Evolutionary conservation across 2,797 vertebrate genomes (phyloP), one percentile per base, ranked within the genome.

Genomic region (Myotis pilosus): DNA sequence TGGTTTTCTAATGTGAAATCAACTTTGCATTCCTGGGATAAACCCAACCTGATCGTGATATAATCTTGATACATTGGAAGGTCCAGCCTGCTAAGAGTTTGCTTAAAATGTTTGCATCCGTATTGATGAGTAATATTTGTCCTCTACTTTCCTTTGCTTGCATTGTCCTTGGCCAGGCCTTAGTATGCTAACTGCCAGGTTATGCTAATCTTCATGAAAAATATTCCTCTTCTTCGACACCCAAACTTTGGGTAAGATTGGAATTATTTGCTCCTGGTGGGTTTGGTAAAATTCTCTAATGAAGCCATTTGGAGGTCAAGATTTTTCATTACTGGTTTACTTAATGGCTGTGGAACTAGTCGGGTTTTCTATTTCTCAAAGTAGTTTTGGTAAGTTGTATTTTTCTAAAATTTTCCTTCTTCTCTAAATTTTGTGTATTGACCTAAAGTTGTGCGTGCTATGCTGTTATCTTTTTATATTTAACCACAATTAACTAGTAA

Each of bases 1-100:
- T 66, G 55, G 60, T 74, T 96, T 96, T 71, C 49, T 87, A 64
- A 78, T 69, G 57, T 84, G 78, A 89, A 94, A 64, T 79, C 55
- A 74, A 78, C 36, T 74, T 94, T 75, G 60, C 10, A 74, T 78
- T 92, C 41, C 62, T 87, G 17, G 23, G 23, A 83, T 51, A 76
- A 89, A 69, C 30, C 13, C 38, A 55, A n/a, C n/a, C 89, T 95
- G 62, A 84, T 81, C 33, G 2, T 60, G 47, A 47, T 89, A n/a
- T 11, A 23, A 25, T 44, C 81, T 81, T 68, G 76, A 62, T 41
- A 74, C n/a, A 44, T 36, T 60, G 33, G 28, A 87, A 96, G n/a
- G 81, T 69, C 60, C 22, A 47, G 62, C 68, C 91, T 94, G 41
- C 64, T 91, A 86, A 80, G 64, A 86, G 88, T 89, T 66, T 90